phyloP scores from a whole-genome alignment of 2,888 invertebrate genomes.

The Nezara viridula region DNA sequence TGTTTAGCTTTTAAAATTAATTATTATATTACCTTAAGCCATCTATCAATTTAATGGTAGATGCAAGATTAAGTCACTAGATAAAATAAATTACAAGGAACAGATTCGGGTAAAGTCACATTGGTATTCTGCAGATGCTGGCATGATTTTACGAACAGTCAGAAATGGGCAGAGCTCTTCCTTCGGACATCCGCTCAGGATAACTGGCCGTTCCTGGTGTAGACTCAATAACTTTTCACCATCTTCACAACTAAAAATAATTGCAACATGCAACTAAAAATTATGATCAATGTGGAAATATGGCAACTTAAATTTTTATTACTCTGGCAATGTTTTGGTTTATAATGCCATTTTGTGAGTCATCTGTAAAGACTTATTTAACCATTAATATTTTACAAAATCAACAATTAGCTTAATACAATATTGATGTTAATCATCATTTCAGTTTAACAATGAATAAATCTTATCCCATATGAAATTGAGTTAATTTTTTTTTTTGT shows the following conservation, averaged over 20 bases:
- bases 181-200: constrained; percentile 78
- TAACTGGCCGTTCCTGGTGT: constrained; percentile 81
- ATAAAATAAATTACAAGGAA: constrained; percentile 63
- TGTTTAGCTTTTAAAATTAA: neutral
- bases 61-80: neutral
- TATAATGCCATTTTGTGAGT: no score
- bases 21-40: neutral
- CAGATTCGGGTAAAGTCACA: constrained; percentile 82
- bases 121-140: constrained; percentile 73
- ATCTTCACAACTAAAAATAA: constrained; percentile 72
- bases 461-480: no score
- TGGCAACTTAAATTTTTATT: no score
- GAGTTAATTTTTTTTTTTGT: no score
- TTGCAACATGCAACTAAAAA: no score
- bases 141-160: constrained; percentile 73
- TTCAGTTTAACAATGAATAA: no score
- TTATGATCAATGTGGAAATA: no score
- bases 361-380: no score
- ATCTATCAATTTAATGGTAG: neutral
- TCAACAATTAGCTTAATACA: no score
- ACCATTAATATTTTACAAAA: no score
- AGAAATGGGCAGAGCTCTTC: constrained; percentile 77
- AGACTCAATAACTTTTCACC: constrained; percentile 75
- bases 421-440: no score
- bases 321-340: no score